These are phyloP conservation scores for Leptinotarsa texana DNA, from an alignment of 1,140 invertebrate genomes.

Conservation along the genomic window DNA sequence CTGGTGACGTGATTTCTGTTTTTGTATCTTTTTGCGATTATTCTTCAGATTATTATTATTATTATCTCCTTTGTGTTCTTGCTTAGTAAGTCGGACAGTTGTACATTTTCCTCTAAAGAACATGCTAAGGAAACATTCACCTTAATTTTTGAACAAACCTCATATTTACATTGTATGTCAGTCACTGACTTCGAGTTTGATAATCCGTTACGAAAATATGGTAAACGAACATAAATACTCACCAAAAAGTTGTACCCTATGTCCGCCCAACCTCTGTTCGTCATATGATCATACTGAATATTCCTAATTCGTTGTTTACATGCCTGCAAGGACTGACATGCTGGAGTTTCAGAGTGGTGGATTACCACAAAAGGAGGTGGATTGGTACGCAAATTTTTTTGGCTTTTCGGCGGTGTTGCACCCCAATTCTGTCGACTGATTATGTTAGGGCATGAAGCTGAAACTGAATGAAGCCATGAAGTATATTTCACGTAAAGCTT, in stretches of 20 bases:
- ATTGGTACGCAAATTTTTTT: conserved; percentile 6
- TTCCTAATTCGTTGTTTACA: conserved; percentile 54
- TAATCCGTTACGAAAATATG: no score
- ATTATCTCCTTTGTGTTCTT: no score
- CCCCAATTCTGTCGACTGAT: conserved; percentile 31
- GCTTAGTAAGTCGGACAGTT: no score
- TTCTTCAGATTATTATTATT: no score
- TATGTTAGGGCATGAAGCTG: conserved; percentile 31
- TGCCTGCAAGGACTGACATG: conserved; percentile 51
- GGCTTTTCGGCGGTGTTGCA: conserved; percentile 28
- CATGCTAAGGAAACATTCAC: no score
- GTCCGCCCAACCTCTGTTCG: conserved; percentile 57
- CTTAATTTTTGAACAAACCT: no score
- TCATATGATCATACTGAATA: conserved; percentile 56
- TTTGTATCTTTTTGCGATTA: no score
- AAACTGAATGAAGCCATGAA: conserved; percentile 5
- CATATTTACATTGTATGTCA: no score
- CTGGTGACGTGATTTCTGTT: no score
- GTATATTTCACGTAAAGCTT: background rate
- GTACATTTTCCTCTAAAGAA: no score
- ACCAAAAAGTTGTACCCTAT: conserved; percentile 62
- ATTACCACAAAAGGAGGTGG: conserved; percentile 34
- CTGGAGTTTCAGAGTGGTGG: conserved; percentile 57
- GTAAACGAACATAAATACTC: background rate
- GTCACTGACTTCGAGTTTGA: no score